phyloP scores from a whole-genome alignment of 2,113 vertebrate species.

The Amblyornis subalaris region DNA sequence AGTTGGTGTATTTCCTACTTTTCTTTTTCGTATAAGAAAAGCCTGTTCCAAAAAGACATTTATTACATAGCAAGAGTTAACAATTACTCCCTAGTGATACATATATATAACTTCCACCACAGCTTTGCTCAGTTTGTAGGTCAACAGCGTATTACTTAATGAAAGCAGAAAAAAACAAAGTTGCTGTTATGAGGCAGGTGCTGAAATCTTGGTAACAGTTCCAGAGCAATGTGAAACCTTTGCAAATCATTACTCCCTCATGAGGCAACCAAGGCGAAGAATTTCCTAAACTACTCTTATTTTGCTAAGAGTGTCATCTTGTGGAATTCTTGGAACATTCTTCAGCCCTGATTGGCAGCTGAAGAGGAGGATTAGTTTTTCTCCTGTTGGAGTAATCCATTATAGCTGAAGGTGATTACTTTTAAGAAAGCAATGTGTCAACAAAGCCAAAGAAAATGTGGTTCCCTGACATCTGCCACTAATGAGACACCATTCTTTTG shows the following conservation, averaged over 20 bases:
- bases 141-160: neutral
- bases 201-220: constrained; percentile 11
- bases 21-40: neutral
- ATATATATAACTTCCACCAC: neutral
- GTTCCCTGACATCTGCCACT: neutral
- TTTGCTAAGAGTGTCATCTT: constrained; percentile 62
- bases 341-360: constrained; percentile 8
- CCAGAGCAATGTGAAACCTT: neutral
- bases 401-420: constrained; percentile 7
- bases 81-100: constrained; percentile 20
- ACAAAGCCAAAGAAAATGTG: constrained; percentile 2
- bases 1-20: neutral
- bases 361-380: constrained; percentile 52
- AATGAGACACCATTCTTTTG: constrained; percentile 24
- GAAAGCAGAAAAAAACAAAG: neutral
- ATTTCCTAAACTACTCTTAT: constrained; percentile 24
- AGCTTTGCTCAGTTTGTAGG: neutral
- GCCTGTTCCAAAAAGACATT: neutral
- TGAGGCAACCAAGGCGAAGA: neutral
- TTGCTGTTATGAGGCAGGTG: neutral
- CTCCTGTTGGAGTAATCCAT: constrained; percentile 32
- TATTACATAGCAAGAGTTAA: neutral
- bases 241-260: neutral
- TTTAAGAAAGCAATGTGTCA: constrained; percentile 29
- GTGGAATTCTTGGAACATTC: constrained; percentile 53